Conservation (phyloP, 2,113 vertebrate genomes). For the Mirounga angustirostris region DNA sequence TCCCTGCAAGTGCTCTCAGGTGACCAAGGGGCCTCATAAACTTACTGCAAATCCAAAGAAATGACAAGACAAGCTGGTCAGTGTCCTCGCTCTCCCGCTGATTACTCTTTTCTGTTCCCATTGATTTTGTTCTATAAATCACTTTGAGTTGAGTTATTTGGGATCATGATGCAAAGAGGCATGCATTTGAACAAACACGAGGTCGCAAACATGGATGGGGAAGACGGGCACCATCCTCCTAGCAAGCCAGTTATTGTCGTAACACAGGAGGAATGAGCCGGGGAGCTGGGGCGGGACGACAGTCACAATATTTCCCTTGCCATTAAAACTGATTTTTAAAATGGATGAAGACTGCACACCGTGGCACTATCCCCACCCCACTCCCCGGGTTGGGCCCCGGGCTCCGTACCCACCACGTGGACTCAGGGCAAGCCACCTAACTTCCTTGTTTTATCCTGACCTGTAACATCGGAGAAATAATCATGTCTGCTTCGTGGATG, state of each 20-base stretch:
- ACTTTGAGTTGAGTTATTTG: conserved; percentile 64
- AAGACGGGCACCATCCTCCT: neutral
- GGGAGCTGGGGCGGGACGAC: conserved; percentile 43
- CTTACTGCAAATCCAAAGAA: neutral
- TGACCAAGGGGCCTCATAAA: fast-evolving
- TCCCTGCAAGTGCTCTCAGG: neutral
- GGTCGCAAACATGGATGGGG: conserved; percentile 65
- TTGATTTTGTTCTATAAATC: conserved; percentile 62
- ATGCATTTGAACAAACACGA: neutral
- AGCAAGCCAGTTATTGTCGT: neutral
- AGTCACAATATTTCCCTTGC: conserved; percentile 1
- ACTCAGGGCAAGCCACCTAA: neutral
- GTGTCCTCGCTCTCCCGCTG: conserved; percentile 53
- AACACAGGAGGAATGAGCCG: conserved; percentile 80
- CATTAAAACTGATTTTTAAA: conserved; percentile 11
- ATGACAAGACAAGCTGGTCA: conserved; percentile 58
- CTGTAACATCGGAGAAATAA: fast-evolving
- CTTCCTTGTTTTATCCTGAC: neutral
- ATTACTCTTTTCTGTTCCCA: neutral
- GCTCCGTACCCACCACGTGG: fast-evolving
- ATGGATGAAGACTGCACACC: fast-evolving
- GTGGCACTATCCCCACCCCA: fast-evolving
- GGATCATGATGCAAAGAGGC: conserved; percentile 50
- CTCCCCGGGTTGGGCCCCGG: fast-evolving
- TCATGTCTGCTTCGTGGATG: fast-evolving